Evolutionary conservation across 2,113 vertebrate genomes (phyloP).

Genomic region (Eudyptes chrysolophus): DNA sequence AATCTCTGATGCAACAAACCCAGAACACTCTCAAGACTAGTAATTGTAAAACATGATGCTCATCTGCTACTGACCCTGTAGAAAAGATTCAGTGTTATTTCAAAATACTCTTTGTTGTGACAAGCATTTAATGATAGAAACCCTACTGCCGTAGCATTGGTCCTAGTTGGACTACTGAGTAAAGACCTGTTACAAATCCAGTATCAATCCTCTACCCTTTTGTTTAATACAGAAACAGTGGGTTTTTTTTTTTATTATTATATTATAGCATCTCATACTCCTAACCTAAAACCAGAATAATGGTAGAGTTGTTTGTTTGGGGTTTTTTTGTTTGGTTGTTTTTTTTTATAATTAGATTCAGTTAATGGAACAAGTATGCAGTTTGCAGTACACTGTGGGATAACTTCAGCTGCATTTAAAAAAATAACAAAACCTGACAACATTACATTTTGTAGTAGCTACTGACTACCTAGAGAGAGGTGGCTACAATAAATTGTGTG

Average conservation of each 20-base stretch:
- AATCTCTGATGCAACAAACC: conserved; percentile 2
- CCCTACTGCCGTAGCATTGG: not conserved
- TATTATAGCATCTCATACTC: not conserved
- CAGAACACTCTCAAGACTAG: not conserved
- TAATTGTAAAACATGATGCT: not conserved
- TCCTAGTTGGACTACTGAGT: not conserved
- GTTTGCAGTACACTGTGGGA: not conserved
- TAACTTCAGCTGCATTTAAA: not conserved
- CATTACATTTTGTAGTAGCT: not conserved
- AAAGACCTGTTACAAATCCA: not conserved
- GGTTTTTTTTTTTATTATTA: not conserved
- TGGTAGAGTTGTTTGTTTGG: not conserved
- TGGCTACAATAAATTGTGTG: not conserved
- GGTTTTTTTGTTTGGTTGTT: not conserved
- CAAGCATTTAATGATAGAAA: not conserved
- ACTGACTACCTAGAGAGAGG: not conserved
- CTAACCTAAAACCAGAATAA: not conserved
- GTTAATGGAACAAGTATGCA: not conserved
- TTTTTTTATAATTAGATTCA: not conserved
- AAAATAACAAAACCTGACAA: not conserved
- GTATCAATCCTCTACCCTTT: not conserved
- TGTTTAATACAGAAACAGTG: not conserved
- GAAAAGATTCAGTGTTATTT: not conserved
- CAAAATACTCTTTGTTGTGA: not conserved
- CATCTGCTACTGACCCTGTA: not conserved